Evolutionary conservation across 2,797 vertebrate genomes (phyloP).

Genomic region (Helicolenus hilgendorfi): DNA sequence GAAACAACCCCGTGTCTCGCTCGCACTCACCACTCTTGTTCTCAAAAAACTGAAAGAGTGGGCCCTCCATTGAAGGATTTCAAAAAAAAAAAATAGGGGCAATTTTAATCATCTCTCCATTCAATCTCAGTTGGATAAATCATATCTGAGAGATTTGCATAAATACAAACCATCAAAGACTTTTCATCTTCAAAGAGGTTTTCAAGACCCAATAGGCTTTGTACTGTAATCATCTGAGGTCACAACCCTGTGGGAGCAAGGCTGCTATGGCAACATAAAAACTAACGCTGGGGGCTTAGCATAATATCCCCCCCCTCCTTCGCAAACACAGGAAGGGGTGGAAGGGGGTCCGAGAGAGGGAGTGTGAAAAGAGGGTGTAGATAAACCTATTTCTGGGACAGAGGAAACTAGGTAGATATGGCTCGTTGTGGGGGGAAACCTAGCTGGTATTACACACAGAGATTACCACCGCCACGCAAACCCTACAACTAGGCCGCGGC

Average conservation of each 20-base stretch:
- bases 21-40: slow-evolving; percentile 91
- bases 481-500: slow-evolving; percentile 64
- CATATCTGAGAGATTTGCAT: slow-evolving; percentile 99
- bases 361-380: slow-evolving; percentile 83
- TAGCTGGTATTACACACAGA: slow-evolving; percentile 68
- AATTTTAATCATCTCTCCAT: slow-evolving; percentile 99
- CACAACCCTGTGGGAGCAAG: slow-evolving; percentile 99
- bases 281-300: slow-evolving; percentile 99
- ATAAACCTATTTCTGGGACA: slow-evolving; percentile 86
- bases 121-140: slow-evolving; percentile 99
- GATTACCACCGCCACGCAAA: slow-evolving; percentile 66
- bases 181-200: slow-evolving; percentile 99
- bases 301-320: slow-evolving; percentile 92
- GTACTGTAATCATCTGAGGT: slow-evolving; percentile 99
- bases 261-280: slow-evolving; percentile 99
- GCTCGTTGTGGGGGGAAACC: slow-evolving; percentile 58
- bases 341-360: slow-evolving; percentile 55
- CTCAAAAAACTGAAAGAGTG: slow-evolving; percentile 93
- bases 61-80: slow-evolving; percentile 96
- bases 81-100: slow-evolving; percentile 90
- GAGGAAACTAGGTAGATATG: slow-evolving; percentile 72
- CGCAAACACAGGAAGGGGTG: slow-evolving; percentile 77
- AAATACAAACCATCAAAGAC: slow-evolving; percentile 99
- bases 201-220: slow-evolving; percentile 99
- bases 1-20: slow-evolving; percentile 90